Evolutionary conservation across 1,140 invertebrate species (phyloP).

Genomic region (Drosophila mayri): DNA sequence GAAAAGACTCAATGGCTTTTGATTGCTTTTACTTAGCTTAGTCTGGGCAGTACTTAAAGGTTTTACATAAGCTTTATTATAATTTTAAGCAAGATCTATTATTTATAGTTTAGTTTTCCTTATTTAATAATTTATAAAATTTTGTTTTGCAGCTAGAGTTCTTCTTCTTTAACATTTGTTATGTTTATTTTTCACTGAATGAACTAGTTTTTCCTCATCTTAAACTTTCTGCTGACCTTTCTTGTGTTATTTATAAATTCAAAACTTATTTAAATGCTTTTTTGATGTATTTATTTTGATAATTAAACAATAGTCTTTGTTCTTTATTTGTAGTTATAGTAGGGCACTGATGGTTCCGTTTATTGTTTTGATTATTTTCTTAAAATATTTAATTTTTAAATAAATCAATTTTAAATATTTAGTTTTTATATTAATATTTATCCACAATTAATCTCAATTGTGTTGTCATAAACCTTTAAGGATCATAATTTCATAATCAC

Average conservation of each 20-base stretch:
- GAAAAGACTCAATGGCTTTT: constrained; percentile 18
- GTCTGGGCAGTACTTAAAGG: not conserved
- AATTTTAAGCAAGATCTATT: not conserved
- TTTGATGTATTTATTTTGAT: not conserved
- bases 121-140: not conserved
- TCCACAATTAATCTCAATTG: too few species aligned
- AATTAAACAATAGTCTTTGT: not conserved
- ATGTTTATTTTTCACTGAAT: not conserved
- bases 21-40: constrained; percentile 19
- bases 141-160: not conserved
- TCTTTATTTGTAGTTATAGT: not conserved
- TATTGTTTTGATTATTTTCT: not conserved
- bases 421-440: too few species aligned
- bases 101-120: not conserved
- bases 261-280: not conserved
- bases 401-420: too few species aligned
- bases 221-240: not conserved
- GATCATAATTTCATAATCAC: too few species aligned
- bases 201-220: not conserved
- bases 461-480: too few species aligned
- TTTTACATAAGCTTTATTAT: constrained; percentile 17
- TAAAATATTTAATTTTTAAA: too few species aligned
- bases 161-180: too few species aligned
- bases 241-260: too few species aligned
- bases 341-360: not conserved